Evolutionary conservation across 2,797 vertebrate species (phyloP), one percentile per base, ranked within the genome.

Genomic region (Rhodeus uyekii): DNA sequence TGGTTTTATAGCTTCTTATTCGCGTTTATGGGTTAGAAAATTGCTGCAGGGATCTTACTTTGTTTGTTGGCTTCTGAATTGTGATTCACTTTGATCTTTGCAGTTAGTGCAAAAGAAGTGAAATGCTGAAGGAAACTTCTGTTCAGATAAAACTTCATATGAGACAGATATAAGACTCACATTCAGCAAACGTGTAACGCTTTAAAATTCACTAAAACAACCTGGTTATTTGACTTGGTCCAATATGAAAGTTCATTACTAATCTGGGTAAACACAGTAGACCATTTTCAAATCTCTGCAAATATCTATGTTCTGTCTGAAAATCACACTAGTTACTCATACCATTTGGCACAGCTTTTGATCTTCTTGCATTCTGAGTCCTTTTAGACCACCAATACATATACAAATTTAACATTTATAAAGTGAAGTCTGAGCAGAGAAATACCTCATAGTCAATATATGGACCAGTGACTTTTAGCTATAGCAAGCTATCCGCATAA

Each of bases 1-100:
- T 22, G 14, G 65, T 63, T 55, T 73, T 67, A 61, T 24, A 80
- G 42, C 64, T 68, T 63, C 64, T 71, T 65, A 34, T 73, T 84
- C 82, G 65, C 19, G 39, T 86, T 76, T 63, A 65, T 71, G 34
- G 69, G 76, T 65, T 38, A 68, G 50, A 61, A 76, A 80, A 84
- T 38, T 29, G 79, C 76, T 81, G 71, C 44, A 53, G 69, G 79
- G 32, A 32, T 71, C 68, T 34, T 67, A 78, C 73, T 60, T 29
- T 39, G 80, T 76, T 78, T 27, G 50, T 24, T 44, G 72, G 73
- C 72, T 69, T 77, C 24, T 63, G 76, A 73, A 69, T 53, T 44
- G 36, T n/a, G 34, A 53, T 67, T 42, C 36, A 58, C 81, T 55
- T 71, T 87, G 79, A 83, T 84, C 84, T 87, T 84, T 88, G 85